Percentiles rank a stretch among this genome's conserved stretches.
These are phyloP conservation scores for Silurus glanis DNA, from an alignment of 2,113 vertebrate genomes.

Conservation along the genomic window DNA sequence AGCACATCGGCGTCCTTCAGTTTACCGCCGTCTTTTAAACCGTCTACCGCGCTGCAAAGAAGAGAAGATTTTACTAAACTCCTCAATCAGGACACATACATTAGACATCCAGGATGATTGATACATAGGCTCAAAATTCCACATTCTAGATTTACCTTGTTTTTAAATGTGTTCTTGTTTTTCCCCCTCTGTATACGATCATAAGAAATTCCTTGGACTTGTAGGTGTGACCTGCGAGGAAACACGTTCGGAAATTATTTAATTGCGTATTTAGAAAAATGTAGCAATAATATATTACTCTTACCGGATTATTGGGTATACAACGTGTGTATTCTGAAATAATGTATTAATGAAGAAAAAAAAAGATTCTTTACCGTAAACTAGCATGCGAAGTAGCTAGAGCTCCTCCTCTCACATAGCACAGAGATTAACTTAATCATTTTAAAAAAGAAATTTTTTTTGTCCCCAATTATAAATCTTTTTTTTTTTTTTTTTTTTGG, in stretches of 20 bases:
- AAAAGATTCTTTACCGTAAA: not conserved
- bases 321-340: not conserved
- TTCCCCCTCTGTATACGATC: not conserved
- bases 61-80: not conserved
- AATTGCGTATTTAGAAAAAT: slow-evolving; percentile 53
- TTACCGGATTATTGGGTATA: slow-evolving; percentile 4
- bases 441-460: not conserved
- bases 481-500: too few species aligned
- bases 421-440: not conserved
- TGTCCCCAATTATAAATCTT: too few species aligned
- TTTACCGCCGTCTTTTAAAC: not conserved
- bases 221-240: not conserved
- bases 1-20: not conserved
- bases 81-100: not conserved
- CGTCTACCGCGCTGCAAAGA: not conserved
- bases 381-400: not conserved
- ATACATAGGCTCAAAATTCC: not conserved
- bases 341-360: not conserved
- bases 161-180: not conserved
- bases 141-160: not conserved
- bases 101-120: not conserved
- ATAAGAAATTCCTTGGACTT: not conserved
- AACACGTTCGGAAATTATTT: slow-evolving; percentile 30
- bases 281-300: slow-evolving; percentile 66
- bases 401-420: not conserved